Evolutionary conservation across 2,888 invertebrate species (phyloP), one percentile per base, ranked within the genome.

Genomic region (Tenthredo mesomela): DNA sequence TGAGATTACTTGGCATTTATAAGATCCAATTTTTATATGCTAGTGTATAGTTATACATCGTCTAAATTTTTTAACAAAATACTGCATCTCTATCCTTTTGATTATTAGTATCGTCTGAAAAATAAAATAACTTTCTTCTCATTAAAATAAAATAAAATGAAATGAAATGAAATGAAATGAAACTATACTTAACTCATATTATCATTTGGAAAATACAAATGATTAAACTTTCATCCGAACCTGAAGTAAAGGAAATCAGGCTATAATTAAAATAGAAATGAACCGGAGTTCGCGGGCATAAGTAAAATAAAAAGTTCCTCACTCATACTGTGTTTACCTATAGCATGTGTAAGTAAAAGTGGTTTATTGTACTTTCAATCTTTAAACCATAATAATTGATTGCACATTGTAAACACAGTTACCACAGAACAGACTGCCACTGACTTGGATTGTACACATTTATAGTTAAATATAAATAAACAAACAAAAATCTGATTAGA

Each of bases 371-470:
- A 65, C 12, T 78, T 75, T 75, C 4, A 47, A 40, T 5, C 15
- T 21, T n/a, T 12, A 33, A 67, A 61, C 40, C 37, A 82, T 70
- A 25, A 47, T 47, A 25, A 50, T 47, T 47, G 50, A 70, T 82
- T 29, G 50, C 86, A 86, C 84, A 47, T 40, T 18, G 86, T 80
- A 84, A 88, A 88, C 83, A 87, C 85, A 80, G 88, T 88, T 86
- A 87, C 86, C 87, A 87, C 86, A 88, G 87, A 88, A 89, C 89
- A 90, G 90, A 90, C 90, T 91, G 90, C 90, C 89, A 89, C 89
- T 88, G 87, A 88, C 86, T 88, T 85, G 86, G 87, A 80, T 71
- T 84, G 88, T 88, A 87, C 86, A 86, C 88, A 87, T 89, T 89
- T 88, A 87, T 89, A 89, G 88, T 87, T 82, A 67, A 67, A 67